phyloP scores from a whole-genome alignment of 2,797 vertebrate genomes.

The Schizopygopsis malacanthus region DNA sequence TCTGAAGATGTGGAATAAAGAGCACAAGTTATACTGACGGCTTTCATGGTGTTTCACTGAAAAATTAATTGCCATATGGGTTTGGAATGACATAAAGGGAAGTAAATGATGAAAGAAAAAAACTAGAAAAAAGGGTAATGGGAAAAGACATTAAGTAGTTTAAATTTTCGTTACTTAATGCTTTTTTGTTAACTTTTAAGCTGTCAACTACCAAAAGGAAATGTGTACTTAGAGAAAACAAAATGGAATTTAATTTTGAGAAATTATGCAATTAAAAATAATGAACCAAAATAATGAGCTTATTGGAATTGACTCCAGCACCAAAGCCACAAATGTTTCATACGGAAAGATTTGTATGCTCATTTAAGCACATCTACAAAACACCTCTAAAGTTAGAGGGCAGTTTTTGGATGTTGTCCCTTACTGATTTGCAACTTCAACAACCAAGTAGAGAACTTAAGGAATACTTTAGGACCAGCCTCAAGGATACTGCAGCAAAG shows the following conservation, averaged over 20 bases:
- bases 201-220: neutral
- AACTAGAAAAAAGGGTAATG: neutral
- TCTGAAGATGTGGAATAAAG: neutral
- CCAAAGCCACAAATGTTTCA: neutral
- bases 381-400: neutral
- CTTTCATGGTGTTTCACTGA: neutral
- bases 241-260: conserved; percentile 10
- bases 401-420: neutral
- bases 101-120: neutral
- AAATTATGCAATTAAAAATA: conserved; percentile 31
- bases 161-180: neutral
- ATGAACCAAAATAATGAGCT: conserved; percentile 19
- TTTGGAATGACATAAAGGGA: neutral
- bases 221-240: conserved; percentile 9
- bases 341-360: neutral
- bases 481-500: conserved; percentile 18
- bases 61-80: conserved; percentile 5
- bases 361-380: conserved; percentile 7
- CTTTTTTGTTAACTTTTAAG: neutral
- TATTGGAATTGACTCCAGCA: neutral
- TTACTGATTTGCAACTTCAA: neutral
- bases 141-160: neutral
- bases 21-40: neutral
- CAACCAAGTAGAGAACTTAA: conserved; percentile 26
- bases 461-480: conserved; percentile 31